Evolutionary conservation across 2,113 vertebrate species (phyloP), one percentile per base, ranked within the genome.

Genomic region (Centropristis striata): DNA sequence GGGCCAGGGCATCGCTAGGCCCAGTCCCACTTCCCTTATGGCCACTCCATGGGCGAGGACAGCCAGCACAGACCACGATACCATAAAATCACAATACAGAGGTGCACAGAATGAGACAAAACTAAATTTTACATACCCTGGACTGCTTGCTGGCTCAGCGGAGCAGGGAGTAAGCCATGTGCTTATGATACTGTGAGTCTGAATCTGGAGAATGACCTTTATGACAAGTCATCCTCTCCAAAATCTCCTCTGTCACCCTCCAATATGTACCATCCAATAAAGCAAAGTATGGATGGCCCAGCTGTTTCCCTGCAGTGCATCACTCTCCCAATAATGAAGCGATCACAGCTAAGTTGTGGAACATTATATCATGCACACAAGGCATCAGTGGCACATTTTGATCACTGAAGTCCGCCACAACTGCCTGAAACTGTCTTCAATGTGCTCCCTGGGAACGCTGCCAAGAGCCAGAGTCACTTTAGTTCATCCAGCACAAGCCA

Each of bases 391-490:
- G 60, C 57, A 73, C 71, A 77, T 85, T 83, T 85, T 13, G 36
- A 66, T 85, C 58, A 83, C 41, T 86, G 78, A 75, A 77, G 57
- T 72, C 51, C 50, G 36, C 64, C 44, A 57, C 59, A 86, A 55
- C 69, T 73, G 81, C 79, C 64, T 73, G 69, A 86, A 89, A 92
- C 79, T 63, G 84, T 81, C 74, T 79, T 78, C 74, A 83, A 18
- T 87, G 74, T 80, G 60, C 80, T 79, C 68, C n/a, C 75, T 81
- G 81, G 90, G 89, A 89, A 44, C 50, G 46, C 64, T 68, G 83
- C 87, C 86, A 89, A 88, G 64, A 84, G 28, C 67, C 70, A 75
- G 87, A 87, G 90, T 92, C 85, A 88, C 80, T 90, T 84, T 67
- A 79, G 89, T 90, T 91, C 87, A 91, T 80, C 69, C 67, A 83